These are phyloP conservation scores for Benthosema pterotum DNA, from an alignment of 2,797 vertebrate species.

Conservation along the genomic window DNA sequence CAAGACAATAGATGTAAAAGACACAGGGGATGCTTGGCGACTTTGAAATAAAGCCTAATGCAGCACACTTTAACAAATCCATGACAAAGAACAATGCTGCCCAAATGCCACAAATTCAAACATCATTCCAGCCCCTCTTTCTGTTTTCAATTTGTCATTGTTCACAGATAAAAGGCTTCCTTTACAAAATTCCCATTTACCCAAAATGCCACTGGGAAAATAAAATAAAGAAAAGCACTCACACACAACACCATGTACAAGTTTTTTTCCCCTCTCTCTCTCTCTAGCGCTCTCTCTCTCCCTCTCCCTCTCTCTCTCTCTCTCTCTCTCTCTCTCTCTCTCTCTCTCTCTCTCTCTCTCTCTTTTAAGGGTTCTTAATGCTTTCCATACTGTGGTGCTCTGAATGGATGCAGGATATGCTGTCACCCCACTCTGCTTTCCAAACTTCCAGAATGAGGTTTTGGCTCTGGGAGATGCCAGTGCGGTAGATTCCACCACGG, in stretches of 20 bases:
- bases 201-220: constrained; percentile 50
- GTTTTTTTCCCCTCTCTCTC: constrained; percentile 39
- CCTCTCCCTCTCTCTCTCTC: too few species aligned
- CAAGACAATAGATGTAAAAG: constrained; percentile 47
- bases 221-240: constrained; percentile 6
- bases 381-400: constrained; percentile 71
- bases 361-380: constrained; percentile 60
- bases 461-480: constrained; percentile 62
- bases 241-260: constrained; percentile 31
- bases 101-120: constrained; percentile 57
- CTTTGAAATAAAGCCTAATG: constrained; percentile 40
- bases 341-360: too few species aligned
- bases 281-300: constrained; percentile 48
- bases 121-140: constrained; percentile 36
- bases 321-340: too few species aligned
- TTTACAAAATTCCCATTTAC: constrained; percentile 57
- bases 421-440: constrained; percentile 70
- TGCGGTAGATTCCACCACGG: constrained; percentile 63
- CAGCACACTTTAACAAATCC: constrained; percentile 37
- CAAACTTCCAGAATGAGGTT: constrained; percentile 74
- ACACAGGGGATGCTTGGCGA: constrained; percentile 45
- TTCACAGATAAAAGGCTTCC: constrained; percentile 61
- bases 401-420: constrained; percentile 78
- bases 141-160: constrained; percentile 68
- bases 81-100: constrained; percentile 48